Percentiles rank a stretch among this genome's conserved stretches.
Conservation (phyloP, 2,113 vertebrate species). For the Eclectus roratus region DNA sequence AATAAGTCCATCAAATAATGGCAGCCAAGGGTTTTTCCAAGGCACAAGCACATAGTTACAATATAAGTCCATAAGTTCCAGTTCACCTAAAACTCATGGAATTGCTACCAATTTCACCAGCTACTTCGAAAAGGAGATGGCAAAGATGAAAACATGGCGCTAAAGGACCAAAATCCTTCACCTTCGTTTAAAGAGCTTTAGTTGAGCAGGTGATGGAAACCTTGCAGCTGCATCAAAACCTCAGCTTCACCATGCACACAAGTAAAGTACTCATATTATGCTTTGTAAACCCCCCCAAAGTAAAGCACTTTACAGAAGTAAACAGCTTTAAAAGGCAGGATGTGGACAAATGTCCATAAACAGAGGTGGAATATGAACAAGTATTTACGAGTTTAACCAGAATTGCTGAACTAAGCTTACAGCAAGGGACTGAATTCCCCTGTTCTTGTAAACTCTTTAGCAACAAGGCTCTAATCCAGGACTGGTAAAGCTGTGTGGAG, state of each 20-base stretch:
- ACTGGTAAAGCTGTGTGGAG: background rate
- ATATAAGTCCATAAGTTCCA: background rate
- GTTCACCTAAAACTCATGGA: background rate
- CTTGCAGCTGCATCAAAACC: background rate
- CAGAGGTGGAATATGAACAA: background rate
- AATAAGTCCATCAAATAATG: background rate
- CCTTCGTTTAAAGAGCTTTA: background rate
- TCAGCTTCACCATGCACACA: background rate
- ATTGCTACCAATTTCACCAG: background rate
- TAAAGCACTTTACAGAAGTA: background rate
- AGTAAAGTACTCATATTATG: background rate
- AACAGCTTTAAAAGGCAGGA: background rate
- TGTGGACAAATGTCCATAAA: slow-evolving; percentile 23
- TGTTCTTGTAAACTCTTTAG: background rate
- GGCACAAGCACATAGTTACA: background rate
- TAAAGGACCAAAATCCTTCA: background rate
- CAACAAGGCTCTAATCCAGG: background rate
- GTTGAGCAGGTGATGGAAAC: background rate
- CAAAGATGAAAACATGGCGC: background rate
- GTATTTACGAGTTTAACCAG: slow-evolving; percentile 1
- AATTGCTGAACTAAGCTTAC: background rate
- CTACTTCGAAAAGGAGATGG: background rate
- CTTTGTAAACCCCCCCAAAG: slow-evolving; percentile 2
- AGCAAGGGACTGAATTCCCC: background rate
- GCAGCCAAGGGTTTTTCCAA: background rate